Evolutionary conservation across 2,113 vertebrate genomes (phyloP).

Genomic region (Campylorhamphus procurvoides): DNA sequence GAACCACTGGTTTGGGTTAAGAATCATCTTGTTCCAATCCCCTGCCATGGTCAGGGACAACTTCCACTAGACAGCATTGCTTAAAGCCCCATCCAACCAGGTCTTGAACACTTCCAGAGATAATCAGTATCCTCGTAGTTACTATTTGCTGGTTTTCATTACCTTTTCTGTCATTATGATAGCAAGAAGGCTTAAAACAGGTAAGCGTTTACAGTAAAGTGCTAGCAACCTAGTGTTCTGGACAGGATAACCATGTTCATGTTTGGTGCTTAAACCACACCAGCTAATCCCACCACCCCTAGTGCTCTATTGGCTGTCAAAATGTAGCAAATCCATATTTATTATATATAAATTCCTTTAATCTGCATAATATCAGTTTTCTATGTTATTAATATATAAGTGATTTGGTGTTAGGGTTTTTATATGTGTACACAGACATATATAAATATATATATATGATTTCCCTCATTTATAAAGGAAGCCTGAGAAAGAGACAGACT

Average conservation of each 20-base stretch:
- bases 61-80: neutral
- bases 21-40: neutral
- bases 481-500: neutral
- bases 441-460: neutral
- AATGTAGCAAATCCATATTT: neutral
- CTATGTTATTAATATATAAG: neutral
- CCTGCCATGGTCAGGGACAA: neutral
- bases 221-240: neutral
- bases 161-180: neutral
- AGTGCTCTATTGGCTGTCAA: neutral
- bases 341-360: neutral
- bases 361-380: neutral
- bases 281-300: neutral
- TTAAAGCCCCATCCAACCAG: neutral
- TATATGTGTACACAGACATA: too few relatives aligned
- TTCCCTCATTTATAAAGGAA: neutral
- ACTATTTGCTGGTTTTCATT: neutral
- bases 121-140: neutral
- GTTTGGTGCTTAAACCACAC: neutral
- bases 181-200: neutral
- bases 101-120: neutral
- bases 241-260: neutral
- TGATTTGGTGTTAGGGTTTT: neutral
- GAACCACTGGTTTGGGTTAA: neutral
- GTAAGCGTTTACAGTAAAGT: neutral